A percentile compares a stretch with the other conserved stretches of the same genome.
phyloP scores from a whole-genome alignment of 2,888 invertebrate genomes.

The Stictocephala bisonia region DNA sequence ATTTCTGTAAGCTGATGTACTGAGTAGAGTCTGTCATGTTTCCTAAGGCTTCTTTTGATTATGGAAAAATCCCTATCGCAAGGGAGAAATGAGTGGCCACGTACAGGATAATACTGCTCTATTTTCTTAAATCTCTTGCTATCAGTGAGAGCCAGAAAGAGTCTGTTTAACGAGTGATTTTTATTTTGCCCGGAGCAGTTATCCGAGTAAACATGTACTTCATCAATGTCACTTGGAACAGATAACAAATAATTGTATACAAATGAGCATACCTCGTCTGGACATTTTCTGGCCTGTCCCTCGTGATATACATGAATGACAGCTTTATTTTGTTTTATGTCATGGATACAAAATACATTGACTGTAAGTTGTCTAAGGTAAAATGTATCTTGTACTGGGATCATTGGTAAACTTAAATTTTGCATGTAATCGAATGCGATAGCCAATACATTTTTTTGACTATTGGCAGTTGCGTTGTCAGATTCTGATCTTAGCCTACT shows the following conservation, averaged over 20 bases:
- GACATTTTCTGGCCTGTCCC: conserved; percentile 35
- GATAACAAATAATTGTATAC: conserved; percentile 31
- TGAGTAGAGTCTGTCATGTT: conserved; percentile 48
- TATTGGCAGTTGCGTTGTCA: conserved; percentile 53
- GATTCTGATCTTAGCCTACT: conserved; percentile 53
- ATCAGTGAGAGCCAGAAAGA: conserved; percentile 50
- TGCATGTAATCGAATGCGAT: conserved; percentile 60
- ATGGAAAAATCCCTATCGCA: conserved; percentile 53
- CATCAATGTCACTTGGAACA: conserved; percentile 23
- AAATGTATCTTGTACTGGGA: conserved; percentile 58
- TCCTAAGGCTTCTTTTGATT: conserved; percentile 50
- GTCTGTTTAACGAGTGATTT: conserved; percentile 50
- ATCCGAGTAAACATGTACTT: conserved; percentile 57
- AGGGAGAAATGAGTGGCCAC: conserved; percentile 54
- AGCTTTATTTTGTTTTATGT: conserved; percentile 55
- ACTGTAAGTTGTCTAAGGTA: conserved; percentile 54
- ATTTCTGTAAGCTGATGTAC: conserved; percentile 39
- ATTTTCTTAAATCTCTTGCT: conserved; percentile 51
- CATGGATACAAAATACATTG: conserved; percentile 53
- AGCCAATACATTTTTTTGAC: conserved; percentile 49
- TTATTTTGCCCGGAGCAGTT: conserved; percentile 59
- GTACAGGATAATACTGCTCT: conserved; percentile 51
- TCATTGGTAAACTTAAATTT: conserved; percentile 56
- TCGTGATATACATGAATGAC: conserved; percentile 57
- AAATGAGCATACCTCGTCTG: conserved; percentile 12